Evolutionary conservation across 2,888 invertebrate genomes (phyloP).

Genomic region (Megalurothrips usitatus): DNA sequence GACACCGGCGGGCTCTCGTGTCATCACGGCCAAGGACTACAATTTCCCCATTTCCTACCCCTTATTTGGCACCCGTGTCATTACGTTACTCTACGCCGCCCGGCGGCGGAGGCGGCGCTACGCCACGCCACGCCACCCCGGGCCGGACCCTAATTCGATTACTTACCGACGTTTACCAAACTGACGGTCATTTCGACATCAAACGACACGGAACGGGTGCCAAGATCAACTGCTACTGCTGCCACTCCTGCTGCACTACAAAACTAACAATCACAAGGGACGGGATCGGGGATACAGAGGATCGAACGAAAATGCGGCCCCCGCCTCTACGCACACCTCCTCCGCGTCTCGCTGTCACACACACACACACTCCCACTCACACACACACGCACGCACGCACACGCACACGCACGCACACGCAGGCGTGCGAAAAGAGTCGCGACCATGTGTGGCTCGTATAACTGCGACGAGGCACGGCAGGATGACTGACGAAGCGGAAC

Average conservation of each 20-base stretch:
- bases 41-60: constrained; percentile 23
- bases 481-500: constrained; percentile 1
- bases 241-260: no score
- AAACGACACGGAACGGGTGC: constrained; percentile 6
- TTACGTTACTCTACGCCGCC: not conserved
- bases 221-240: not conserved
- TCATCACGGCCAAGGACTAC: not conserved
- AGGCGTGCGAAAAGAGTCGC: not conserved
- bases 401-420: no score
- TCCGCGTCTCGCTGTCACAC: not conserved
- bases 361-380: not conserved
- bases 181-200: constrained; percentile 9
- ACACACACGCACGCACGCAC: no score
- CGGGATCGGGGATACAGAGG: not conserved
- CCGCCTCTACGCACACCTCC: not conserved
- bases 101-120: no score
- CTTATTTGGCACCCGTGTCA: constrained; percentile 9
- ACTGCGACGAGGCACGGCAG: not conserved
- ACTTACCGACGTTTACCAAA: constrained; percentile 22
- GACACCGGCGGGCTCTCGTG: not conserved
- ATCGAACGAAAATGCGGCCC: not conserved
- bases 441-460: not conserved
- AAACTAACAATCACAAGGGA: not conserved
- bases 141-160: constrained; percentile 1
- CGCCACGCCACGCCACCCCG: no score